These are phyloP conservation scores for Python bivittatus DNA, from an alignment of 2,113 vertebrate genomes.

Conservation along the genomic window DNA sequence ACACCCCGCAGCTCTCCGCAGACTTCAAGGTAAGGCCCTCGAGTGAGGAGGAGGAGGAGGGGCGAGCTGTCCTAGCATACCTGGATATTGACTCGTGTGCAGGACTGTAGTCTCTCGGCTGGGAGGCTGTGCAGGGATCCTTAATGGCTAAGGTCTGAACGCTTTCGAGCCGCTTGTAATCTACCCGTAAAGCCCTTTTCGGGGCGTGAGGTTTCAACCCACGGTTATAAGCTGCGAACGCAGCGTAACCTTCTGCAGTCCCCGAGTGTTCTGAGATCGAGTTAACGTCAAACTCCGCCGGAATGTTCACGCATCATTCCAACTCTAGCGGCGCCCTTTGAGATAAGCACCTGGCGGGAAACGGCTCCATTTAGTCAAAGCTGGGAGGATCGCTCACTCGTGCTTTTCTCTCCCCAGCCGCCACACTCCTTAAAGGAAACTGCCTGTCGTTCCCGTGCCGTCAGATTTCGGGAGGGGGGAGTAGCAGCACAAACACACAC, in stretches of 20 bases:
- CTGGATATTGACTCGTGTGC: background rate
- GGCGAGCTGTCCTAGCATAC: too few relatives aligned
- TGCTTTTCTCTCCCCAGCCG: background rate
- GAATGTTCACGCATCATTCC: background rate
- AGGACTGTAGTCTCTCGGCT: background rate
- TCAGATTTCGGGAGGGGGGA: background rate
- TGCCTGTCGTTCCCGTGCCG: background rate
- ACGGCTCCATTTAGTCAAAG: background rate
- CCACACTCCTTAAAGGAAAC: background rate
- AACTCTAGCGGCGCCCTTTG: background rate
- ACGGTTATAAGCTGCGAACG: too few relatives aligned
- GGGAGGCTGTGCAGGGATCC: background rate
- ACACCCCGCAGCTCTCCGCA: constrained; percentile 90
- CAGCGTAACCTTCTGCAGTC: background rate
- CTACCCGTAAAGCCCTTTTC: too few relatives aligned
- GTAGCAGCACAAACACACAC: background rate
- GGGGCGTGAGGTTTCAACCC: background rate
- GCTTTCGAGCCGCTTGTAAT: background rate
- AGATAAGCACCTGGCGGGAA: background rate
- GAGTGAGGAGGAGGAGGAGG: background rate
- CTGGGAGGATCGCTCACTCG: background rate
- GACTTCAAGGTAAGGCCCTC: constrained; percentile 88
- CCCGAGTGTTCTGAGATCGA: background rate
- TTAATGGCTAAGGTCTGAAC: background rate
- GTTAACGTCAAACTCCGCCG: background rate